Conservation (phyloP, 2,797 vertebrate species). For the Telmatherina bonti region DNA sequence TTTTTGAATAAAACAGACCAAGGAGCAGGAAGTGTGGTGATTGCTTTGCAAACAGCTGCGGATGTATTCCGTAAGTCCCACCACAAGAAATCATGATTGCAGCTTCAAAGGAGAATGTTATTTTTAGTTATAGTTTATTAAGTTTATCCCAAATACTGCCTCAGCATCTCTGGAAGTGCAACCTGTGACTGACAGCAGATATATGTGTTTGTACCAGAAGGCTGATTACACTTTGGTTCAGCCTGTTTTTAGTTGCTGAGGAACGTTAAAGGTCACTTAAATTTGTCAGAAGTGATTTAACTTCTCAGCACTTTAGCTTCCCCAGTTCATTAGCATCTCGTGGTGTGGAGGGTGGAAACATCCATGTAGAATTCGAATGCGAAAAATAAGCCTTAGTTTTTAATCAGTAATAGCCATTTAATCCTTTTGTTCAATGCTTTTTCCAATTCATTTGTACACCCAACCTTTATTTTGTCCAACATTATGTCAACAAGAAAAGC, state of each 20-base stretch:
- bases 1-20: slow-evolving; percentile 4
- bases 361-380: background rate
- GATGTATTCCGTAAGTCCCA: slow-evolving; percentile 4
- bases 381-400: background rate
- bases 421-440: slow-evolving; percentile 21
- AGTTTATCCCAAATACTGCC: background rate
- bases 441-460: slow-evolving; percentile 29
- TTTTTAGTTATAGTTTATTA: background rate
- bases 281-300: background rate
- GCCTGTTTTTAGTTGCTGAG: slow-evolving; percentile 26
- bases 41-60: slow-evolving; percentile 1
- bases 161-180: slow-evolving; percentile 6
- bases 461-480: slow-evolving; percentile 49
- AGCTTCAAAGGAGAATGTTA: slow-evolving; percentile 5
- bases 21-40: background rate
- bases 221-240: background rate
- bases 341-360: background rate
- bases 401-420: slow-evolving; percentile 25
- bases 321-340: background rate
- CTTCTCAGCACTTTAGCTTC: background rate
- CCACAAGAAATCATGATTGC: slow-evolving; percentile 1
- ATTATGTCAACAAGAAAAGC: slow-evolving; percentile 71
- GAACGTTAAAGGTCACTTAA: background rate
- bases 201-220: background rate
- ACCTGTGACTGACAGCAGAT: background rate